Conservation (phyloP, 2,888 invertebrate species). For the Tubiluchus corallicola region DNA sequence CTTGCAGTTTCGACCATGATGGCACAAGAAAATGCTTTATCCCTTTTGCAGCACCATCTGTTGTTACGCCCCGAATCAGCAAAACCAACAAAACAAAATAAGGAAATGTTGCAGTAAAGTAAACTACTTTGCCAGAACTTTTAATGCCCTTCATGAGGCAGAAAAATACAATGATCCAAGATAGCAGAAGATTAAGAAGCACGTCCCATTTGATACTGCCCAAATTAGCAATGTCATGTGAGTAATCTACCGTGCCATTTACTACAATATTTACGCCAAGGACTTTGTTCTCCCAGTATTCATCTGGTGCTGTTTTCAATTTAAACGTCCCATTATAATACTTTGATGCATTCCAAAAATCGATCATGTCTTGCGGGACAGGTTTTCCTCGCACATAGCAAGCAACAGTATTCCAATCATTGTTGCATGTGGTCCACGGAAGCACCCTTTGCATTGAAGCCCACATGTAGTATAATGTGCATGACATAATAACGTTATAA, state of each 20-base stretch:
- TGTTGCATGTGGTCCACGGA: conserved; percentile 46
- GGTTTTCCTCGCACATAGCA: no score
- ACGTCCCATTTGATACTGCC: conserved; percentile 21
- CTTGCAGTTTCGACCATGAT: conserved; percentile 18
- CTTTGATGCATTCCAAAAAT: no score
- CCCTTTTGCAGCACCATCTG: conserved; percentile 20
- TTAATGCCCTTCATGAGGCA: conserved; percentile 24
- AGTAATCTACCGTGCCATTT: no score
- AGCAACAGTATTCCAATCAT: no score
- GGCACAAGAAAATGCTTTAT: conserved; percentile 21
- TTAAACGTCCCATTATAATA: no score
- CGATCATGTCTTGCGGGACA: no score
- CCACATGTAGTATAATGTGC: conserved; percentile 53
- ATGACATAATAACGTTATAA: conserved; percentile 59
- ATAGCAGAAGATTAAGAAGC: conserved; percentile 19
- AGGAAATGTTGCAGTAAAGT: no score
- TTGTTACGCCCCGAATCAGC: conserved; percentile 18
- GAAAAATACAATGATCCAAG: conserved; percentile 22
- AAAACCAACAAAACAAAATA: conserved; percentile 19
- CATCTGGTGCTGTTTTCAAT: no score
- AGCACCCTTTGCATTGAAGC: conserved; percentile 44
- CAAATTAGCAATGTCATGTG: conserved; percentile 17
- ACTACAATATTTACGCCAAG: no score
- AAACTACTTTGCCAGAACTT: conserved; percentile 24
- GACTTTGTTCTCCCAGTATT: no score